Base-by-base conservation (phyloP, 1,140 invertebrate species). In the Ceratosolen solmsi region DNA sequence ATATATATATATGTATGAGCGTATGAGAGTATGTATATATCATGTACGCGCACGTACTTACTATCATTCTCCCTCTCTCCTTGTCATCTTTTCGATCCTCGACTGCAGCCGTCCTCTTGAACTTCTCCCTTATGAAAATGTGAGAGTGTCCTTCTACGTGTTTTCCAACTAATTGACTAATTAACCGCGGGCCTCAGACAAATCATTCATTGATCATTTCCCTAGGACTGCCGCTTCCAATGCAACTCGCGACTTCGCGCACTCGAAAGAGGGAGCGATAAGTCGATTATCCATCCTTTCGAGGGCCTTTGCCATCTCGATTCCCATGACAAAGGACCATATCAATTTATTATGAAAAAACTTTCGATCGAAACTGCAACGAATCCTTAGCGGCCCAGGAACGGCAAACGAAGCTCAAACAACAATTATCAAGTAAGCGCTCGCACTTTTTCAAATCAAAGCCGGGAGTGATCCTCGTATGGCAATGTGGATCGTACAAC, bases 141-240 rank as follows among this genome's bases (percentile, higher is more conserved):
- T 84, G 85, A 86, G 84, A 87, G 87, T 86, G 60, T 13, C 85
- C 81, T 88, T 79, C 88, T 90, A 92, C 91, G 91, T 92, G 90
- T 89, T 92, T 91, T 84, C 86, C 79, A 86, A 88, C 87, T 91
- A 91, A 92, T 92, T 91, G 90, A 91, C 90, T 89, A 91, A 92
- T 92, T 89, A 91, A 85, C 86, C 84, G 86, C 86, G 89, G 90
- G 87, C 89, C 88, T 90, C 87, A 85, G 88, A 88, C 87, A 88
- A 90, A 90, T 89, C 86, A 89, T 86, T 88, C 84, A 89, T 90
- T 87, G 89, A 91, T 90, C 89, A 86, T 1, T 76, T 65, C 54
- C 71, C 81, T 90, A 89, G 86, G 87, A 89, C 89, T 89, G 86
- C 87, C 87, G 84, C 86, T 80, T 54, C 71, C n/a, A 71, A 71